These are phyloP conservation scores for Danio kyathit DNA, from an alignment of 2,797 vertebrate species.

Conservation along the genomic window DNA sequence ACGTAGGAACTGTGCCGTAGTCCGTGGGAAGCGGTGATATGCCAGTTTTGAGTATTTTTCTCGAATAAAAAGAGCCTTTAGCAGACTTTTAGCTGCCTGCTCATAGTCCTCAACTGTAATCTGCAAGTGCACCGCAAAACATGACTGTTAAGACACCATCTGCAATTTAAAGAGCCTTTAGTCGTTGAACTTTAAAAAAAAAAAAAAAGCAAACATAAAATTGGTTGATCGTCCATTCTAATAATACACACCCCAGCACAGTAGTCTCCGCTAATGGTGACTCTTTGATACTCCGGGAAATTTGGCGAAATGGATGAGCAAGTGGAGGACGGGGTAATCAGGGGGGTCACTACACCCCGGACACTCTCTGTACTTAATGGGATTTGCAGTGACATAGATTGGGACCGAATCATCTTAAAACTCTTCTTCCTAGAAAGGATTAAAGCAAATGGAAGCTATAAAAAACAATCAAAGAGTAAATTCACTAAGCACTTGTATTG, in stretches of 20 bases:
- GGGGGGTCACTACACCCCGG: conserved; percentile 64
- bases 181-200: background rate
- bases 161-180: background rate
- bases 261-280: conserved; percentile 96
- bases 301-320: conserved; percentile 64
- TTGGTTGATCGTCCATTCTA: background rate
- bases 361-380: conserved; percentile 80
- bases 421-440: conserved; percentile 87
- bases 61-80: conserved; percentile 89
- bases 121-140: conserved; percentile 70
- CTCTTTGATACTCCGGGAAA: conserved; percentile 92
- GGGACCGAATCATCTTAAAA: conserved; percentile 93
- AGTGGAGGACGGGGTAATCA: conserved; percentile 71
- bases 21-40: conserved; percentile 91
- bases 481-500: background rate
- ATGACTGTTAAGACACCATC: background rate
- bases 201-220: background rate
- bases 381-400: conserved; percentile 89
- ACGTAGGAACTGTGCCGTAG: conserved; percentile 84
- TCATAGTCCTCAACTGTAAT: conserved; percentile 98
- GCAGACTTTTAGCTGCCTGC: conserved; percentile 88
- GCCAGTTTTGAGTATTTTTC: conserved; percentile 93
- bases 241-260: conserved; percentile 92
- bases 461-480: background rate
- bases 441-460: background rate